These are phyloP conservation scores for Agrotis puta DNA, from an alignment of 2,888 invertebrate genomes.

Conservation along the genomic window DNA sequence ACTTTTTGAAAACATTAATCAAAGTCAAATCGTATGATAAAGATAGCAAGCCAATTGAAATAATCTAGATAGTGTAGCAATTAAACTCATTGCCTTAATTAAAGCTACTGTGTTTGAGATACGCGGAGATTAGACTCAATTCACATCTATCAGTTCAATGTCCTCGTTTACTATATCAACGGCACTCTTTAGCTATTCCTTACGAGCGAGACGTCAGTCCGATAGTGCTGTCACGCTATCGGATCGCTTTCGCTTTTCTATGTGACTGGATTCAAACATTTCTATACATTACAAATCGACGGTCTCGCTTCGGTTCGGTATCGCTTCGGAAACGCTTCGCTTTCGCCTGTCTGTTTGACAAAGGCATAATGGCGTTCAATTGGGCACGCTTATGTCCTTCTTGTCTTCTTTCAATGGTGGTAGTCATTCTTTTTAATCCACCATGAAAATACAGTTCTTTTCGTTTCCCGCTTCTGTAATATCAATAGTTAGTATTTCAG, in stretches of 20 bases:
- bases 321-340: too few species aligned
- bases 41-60: slow-evolving; percentile 6
- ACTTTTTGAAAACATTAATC: neutral
- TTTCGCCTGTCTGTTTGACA: too few species aligned
- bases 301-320: too few species aligned
- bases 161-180: slow-evolving; percentile 1
- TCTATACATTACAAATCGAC: too few species aligned
- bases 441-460: neutral
- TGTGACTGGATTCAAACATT: too few species aligned
- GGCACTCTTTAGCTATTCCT: too few species aligned
- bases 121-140: slow-evolving; percentile 5
- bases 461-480: neutral
- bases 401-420: neutral
- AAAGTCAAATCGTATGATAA: neutral
- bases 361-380: too few species aligned
- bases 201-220: too few species aligned
- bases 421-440: neutral
- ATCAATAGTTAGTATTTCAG: too few species aligned
- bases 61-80: slow-evolving; percentile 21
- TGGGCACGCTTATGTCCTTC: too few species aligned
- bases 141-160: slow-evolving; percentile 7
- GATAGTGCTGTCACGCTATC: too few species aligned
- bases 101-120: neutral
- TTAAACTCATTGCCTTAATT: slow-evolving; percentile 5
- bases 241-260: too few species aligned